Conservation (phyloP, 1,140 invertebrate genomes). For the Drosophila cardini region DNA sequence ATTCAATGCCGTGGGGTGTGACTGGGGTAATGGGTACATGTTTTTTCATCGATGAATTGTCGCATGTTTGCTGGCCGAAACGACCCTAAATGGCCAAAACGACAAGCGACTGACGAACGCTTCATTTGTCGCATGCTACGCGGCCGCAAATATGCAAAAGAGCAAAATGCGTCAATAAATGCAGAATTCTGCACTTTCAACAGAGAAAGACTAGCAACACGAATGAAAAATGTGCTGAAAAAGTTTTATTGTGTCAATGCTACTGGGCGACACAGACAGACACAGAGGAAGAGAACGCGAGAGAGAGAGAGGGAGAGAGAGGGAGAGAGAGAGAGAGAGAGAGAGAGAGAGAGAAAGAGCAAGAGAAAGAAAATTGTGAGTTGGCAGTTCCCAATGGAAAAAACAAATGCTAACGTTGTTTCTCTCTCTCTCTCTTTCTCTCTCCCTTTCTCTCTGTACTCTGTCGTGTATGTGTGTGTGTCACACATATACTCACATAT, state of each 20-base stretch:
- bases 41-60: slow-evolving; percentile 63
- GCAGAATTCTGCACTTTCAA: slow-evolving; percentile 64
- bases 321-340: neutral
- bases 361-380: slow-evolving; percentile 2
- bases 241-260: slow-evolving; percentile 80
- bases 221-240: slow-evolving; percentile 54
- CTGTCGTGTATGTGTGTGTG: slow-evolving; percentile 18
- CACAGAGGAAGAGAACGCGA: neutral
- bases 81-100: slow-evolving; percentile 38
- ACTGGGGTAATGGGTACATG: slow-evolving; percentile 33
- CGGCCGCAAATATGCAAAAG: slow-evolving; percentile 73
- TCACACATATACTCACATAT: slow-evolving; percentile 14
- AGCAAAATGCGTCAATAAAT: slow-evolving; percentile 80
- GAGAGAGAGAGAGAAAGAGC: neutral
- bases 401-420: slow-evolving; percentile 61
- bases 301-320: no score
- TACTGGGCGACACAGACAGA: slow-evolving; percentile 33
- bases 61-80: slow-evolving; percentile 55
- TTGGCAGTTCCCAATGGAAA: slow-evolving; percentile 56
- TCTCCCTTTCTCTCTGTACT: slow-evolving; percentile 15
- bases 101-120: slow-evolving; percentile 32
- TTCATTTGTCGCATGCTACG: slow-evolving; percentile 77
- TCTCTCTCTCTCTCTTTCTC: slow-evolving; percentile 10
- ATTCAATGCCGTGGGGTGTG: neutral
- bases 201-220: slow-evolving; percentile 31